Conservation (phyloP, 2,888 invertebrate species). For the Diaphora mendica region DNA sequence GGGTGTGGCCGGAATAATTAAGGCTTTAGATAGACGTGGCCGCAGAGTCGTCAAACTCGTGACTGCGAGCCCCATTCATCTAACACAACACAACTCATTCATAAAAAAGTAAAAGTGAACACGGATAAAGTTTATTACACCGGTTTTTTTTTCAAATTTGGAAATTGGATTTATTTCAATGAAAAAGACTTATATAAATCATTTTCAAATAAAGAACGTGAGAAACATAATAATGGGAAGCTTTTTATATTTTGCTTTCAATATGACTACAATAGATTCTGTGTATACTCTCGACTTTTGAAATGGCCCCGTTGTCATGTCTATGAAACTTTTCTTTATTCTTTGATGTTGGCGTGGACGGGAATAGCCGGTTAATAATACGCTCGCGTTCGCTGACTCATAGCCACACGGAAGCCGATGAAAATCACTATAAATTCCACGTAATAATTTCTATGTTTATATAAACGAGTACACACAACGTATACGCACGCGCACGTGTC, state of each 20-base stretch:
- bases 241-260: neutral
- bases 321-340: slow-evolving; percentile 38
- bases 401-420: slow-evolving; percentile 70
- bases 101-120: slow-evolving; percentile 47
- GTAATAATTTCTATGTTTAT: slow-evolving; percentile 67
- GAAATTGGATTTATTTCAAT: slow-evolving; percentile 10
- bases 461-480: slow-evolving; percentile 34
- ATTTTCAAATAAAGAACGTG: slow-evolving; percentile 12
- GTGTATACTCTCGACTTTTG: slow-evolving; percentile 9
- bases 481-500: slow-evolving; percentile 11
- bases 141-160: slow-evolving; percentile 23
- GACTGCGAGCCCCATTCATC: slow-evolving; percentile 26
- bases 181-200: slow-evolving; percentile 10
- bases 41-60: slow-evolving; percentile 33
- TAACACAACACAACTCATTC: slow-evolving; percentile 16
- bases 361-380: slow-evolving; percentile 78
- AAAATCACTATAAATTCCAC: slow-evolving; percentile 74
- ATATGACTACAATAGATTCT: slow-evolving; percentile 7
- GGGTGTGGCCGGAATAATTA: slow-evolving; percentile 50
- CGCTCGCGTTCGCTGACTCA: slow-evolving; percentile 66
- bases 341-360: slow-evolving; percentile 49
- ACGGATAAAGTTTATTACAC: slow-evolving; percentile 14
- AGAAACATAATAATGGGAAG: neutral
- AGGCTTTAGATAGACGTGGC: slow-evolving; percentile 32
- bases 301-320: slow-evolving; percentile 34